Percentiles rank a stretch among this genome's conserved stretches.
These are phyloP conservation scores for Pomatorhinus ruficollis DNA, from an alignment of 2,113 vertebrate species.

Conservation along the genomic window DNA sequence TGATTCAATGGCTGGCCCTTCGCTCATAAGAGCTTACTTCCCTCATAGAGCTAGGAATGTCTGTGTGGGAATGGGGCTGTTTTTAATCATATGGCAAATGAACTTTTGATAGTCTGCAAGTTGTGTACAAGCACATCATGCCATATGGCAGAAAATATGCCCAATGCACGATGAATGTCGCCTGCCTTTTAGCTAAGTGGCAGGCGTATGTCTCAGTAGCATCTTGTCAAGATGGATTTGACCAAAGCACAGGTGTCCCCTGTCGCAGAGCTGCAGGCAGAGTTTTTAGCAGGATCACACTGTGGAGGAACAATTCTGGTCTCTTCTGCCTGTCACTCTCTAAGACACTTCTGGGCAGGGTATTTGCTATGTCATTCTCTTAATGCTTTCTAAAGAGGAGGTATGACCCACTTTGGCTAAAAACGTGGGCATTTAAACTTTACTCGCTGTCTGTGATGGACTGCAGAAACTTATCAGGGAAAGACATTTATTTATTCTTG, in stretches of 20 bases:
- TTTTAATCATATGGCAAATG: neutral
- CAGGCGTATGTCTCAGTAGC: neutral
- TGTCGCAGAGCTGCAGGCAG: neutral
- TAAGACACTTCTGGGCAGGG: neutral
- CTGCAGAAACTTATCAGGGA: neutral
- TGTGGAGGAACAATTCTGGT: neutral
- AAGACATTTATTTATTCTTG: neutral
- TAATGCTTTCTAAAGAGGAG: neutral
- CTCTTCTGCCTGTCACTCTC: neutral
- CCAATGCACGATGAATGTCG: neutral
- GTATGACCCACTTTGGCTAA: neutral
- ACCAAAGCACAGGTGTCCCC: neutral
- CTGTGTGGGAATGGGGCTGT: neutral
- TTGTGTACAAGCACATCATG: neutral
- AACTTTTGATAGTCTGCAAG: neutral
- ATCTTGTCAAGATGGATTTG: neutral
- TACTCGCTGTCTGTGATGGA: fast-evolving
- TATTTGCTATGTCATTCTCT: neutral
- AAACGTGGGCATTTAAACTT: neutral
- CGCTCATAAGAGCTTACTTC: fast-evolving
- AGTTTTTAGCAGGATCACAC: neutral
- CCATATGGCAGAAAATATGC: neutral
- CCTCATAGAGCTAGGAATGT: neutral
- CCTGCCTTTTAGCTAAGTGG: neutral
- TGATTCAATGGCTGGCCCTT: neutral